Evolutionary conservation across 2,888 invertebrate species (phyloP).

Genomic region (Oscheius onirici): DNA sequence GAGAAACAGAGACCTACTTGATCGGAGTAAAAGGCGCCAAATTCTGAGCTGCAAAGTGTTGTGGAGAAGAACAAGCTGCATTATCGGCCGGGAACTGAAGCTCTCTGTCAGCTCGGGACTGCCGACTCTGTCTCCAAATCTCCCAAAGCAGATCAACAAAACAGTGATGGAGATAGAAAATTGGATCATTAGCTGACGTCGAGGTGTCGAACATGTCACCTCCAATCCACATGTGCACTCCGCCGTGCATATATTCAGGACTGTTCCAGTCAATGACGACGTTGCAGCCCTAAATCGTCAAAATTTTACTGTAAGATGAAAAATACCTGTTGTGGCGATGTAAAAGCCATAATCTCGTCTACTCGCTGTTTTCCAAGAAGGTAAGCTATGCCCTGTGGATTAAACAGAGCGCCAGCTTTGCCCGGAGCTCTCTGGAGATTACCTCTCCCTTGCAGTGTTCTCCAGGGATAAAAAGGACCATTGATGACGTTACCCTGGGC

Average conservation of each 20-base stretch:
- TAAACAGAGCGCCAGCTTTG: constrained; percentile 47
- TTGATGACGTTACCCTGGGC: constrained; percentile 41
- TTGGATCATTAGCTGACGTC: constrained; percentile 71
- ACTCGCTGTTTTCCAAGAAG: constrained; percentile 55
- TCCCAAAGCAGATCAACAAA: constrained; percentile 72
- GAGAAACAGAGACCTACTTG: constrained; percentile 28
- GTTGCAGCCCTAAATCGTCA: no score
- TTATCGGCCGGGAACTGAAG: constrained; percentile 57
- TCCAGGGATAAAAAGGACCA: constrained; percentile 61
- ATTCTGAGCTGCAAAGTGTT: constrained; percentile 56
- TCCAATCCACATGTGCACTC: constrained; percentile 56
- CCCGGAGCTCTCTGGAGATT: constrained; percentile 53
- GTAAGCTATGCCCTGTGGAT: constrained; percentile 50
- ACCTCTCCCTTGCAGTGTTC: constrained; percentile 49
- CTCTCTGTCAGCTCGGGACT: constrained; percentile 44
- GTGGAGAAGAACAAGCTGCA: constrained; percentile 55
- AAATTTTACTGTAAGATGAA: not conserved
- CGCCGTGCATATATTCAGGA: no score
- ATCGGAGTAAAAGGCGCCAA: constrained; percentile 54
- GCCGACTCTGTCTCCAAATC: constrained; percentile 51
- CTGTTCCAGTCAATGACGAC: no score
- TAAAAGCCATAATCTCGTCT: constrained; percentile 63
- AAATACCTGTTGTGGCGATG: constrained; percentile 55
- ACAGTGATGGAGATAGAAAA: constrained; percentile 72
- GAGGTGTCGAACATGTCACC: constrained; percentile 60